Percentiles rank a stretch among this genome's conserved stretches.
These are phyloP conservation scores for Rhingia campestris DNA, from an alignment of 2,888 invertebrate species.

Conservation along the genomic window DNA sequence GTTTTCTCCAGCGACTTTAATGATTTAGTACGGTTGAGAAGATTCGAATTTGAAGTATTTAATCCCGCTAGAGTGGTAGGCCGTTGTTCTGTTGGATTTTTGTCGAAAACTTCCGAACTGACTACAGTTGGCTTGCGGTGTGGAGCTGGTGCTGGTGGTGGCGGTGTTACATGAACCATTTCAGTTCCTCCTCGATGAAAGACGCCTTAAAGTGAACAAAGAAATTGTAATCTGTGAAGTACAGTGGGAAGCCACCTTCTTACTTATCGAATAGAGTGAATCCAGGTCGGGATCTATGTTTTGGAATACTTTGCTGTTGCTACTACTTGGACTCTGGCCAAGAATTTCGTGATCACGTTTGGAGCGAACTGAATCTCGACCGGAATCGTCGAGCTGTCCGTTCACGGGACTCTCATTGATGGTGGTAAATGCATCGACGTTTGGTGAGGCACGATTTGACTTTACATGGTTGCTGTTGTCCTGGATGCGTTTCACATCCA, in stretches of 20 bases:
- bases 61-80: constrained; percentile 37
- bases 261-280: constrained; percentile 89
- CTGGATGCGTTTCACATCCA: constrained; percentile 81
- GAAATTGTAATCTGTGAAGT: not conserved
- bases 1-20: constrained; percentile 58
- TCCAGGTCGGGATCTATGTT: constrained; percentile 86
- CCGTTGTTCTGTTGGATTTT: constrained; percentile 54
- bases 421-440: constrained; percentile 66
- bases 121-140: constrained; percentile 85
- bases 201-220: constrained; percentile 77
- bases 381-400: constrained; percentile 76
- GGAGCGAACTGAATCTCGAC: constrained; percentile 75
- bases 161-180: constrained; percentile 85
- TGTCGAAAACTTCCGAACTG: constrained; percentile 69
- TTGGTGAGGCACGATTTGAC: constrained; percentile 66
- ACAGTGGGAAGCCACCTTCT: constrained; percentile 73
- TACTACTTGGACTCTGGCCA: constrained; percentile 80
- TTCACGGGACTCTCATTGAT: constrained; percentile 79
- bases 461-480: constrained; percentile 78
- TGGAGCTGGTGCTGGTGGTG: constrained; percentile 90
- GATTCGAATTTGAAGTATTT: constrained; percentile 46
- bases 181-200: constrained; percentile 80
- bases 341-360: constrained; percentile 78
- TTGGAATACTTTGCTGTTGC: constrained; percentile 82
- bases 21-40: constrained; percentile 60